These are phyloP conservation scores for Chionoecetes opilio DNA, from an alignment of 1,140 invertebrate species.

Conservation along the genomic window DNA sequence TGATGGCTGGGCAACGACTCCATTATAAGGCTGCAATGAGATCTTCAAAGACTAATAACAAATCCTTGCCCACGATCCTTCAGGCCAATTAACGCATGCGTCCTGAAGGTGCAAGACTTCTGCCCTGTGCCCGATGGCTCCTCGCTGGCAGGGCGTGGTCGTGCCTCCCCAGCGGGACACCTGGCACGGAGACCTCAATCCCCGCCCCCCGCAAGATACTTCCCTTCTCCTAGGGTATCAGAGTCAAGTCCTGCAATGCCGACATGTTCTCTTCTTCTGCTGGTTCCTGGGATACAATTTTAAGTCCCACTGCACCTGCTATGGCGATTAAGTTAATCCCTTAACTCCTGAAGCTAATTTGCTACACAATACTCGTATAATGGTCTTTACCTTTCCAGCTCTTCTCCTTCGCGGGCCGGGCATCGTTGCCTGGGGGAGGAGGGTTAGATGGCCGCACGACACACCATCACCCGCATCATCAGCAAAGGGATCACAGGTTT, in stretches of 20 bases:
- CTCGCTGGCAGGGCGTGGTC: background rate
- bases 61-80: too few species aligned
- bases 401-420: background rate
- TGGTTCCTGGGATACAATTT: too few species aligned
- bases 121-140: too few species aligned
- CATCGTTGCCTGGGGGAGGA: background rate
- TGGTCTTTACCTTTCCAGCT: background rate
- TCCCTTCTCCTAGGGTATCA: background rate
- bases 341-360: background rate
- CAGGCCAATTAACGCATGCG: too few species aligned
- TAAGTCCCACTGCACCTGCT: background rate
- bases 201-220: too few species aligned
- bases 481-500: background rate
- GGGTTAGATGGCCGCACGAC: background rate
- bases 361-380: background rate
- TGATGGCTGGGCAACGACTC: too few species aligned
- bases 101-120: too few species aligned
- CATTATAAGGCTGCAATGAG: too few species aligned
- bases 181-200: too few species aligned
- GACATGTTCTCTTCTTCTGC: background rate
- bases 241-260: background rate
- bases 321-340: background rate
- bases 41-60: too few species aligned
- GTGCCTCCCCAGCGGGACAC: background rate
- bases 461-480: conserved; percentile 1